These are phyloP conservation scores for Zapus hudsonius DNA, from an alignment of 2,113 vertebrate species.

Conservation along the genomic window DNA sequence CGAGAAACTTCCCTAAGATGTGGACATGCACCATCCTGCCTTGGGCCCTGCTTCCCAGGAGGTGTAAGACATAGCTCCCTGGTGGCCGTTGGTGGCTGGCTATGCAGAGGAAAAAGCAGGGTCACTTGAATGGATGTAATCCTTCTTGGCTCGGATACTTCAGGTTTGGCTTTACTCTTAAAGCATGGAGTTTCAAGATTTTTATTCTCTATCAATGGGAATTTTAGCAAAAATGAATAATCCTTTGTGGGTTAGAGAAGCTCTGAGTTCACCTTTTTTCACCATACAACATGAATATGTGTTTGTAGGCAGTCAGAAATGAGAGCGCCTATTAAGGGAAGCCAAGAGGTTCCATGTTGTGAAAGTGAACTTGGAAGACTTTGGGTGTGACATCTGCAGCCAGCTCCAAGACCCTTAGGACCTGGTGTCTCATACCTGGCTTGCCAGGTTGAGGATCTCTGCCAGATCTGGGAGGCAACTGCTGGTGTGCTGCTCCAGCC, in stretches of 20 bases:
- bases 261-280: not conserved
- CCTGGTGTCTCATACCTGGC: not conserved
- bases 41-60: rapidly evolving
- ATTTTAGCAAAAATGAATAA: not conserved
- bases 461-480: not conserved
- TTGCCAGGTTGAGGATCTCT: not conserved
- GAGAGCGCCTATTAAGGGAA: not conserved
- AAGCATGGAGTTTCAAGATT: not conserved
- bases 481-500: not conserved
- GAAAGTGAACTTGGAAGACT: not conserved
- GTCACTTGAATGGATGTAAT: rapidly evolving
- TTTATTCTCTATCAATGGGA: not conserved
- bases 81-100: not conserved
- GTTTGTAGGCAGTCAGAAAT: not conserved
- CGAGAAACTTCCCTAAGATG: not conserved
- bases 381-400: not conserved
- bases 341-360: not conserved
- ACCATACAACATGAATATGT: not conserved
- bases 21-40: not conserved
- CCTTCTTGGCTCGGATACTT: not conserved
- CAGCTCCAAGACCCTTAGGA: rapidly evolving
- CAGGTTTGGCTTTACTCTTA: not conserved
- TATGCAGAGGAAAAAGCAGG: rapidly evolving
- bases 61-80: not conserved
- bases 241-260: not conserved